Percentiles rank a stretch among this genome's conserved stretches.
phyloP scores from a whole-genome alignment of 2,888 invertebrate species.

The Trichopoda pennipes region DNA sequence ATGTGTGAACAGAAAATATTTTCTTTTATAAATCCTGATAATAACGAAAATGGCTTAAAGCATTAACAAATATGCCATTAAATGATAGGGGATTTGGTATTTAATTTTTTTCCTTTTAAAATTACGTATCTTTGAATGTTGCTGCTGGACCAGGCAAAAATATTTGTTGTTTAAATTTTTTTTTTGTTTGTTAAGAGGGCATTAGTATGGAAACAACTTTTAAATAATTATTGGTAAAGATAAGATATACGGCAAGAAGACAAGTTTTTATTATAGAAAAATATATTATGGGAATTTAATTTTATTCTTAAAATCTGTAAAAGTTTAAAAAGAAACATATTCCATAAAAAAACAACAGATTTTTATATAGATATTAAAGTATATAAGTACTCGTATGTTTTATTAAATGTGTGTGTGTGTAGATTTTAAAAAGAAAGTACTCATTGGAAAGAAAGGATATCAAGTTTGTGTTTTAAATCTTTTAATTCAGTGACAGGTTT shows the following conservation, averaged over 20 bases:
- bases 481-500: conserved; percentile 28
- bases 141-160: conserved; percentile 46
- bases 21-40: conserved; percentile 44
- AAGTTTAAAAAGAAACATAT: neutral
- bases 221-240: conserved; percentile 55
- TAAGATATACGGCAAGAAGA: conserved; percentile 39
- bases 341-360: conserved; percentile 34
- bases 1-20: neutral
- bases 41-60: conserved; percentile 55
- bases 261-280: conserved; percentile 43
- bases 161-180: conserved; percentile 8
- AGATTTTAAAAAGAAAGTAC: conserved; percentile 44
- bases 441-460: conserved; percentile 46
- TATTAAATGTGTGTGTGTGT: neutral
- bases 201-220: conserved; percentile 42
- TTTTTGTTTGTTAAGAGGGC: conserved; percentile 13
- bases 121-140: conserved; percentile 27
- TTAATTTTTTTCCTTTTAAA: conserved; percentile 15
- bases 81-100: conserved; percentile 37
- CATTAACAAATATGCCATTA: conserved; percentile 56
- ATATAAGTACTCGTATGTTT: neutral
- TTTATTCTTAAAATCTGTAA: conserved; percentile 40
- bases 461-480: conserved; percentile 42
- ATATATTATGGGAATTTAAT: conserved; percentile 51
- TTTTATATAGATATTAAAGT: conserved; percentile 2